Conservation (phyloP, 2,888 invertebrate genomes). For the Noctua janthina region DNA sequence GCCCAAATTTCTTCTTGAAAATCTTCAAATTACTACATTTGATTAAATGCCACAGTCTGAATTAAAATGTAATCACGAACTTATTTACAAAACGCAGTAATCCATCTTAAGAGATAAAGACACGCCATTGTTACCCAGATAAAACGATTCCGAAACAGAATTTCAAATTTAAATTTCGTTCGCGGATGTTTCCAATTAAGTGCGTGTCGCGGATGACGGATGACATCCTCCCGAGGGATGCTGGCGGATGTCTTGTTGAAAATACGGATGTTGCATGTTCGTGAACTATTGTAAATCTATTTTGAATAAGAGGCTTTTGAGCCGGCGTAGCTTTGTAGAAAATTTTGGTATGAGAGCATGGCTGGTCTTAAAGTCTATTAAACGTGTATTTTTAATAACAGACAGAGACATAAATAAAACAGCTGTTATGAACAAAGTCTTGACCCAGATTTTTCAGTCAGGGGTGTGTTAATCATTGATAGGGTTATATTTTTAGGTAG, state of each 20-base stretch:
- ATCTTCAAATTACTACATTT: no score
- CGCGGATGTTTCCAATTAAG: conserved; percentile 83
- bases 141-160: conserved; percentile 71
- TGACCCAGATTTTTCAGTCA: no score
- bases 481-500: no score
- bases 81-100: conserved; percentile 31
- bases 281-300: conserved; percentile 46
- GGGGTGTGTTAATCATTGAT: no score
- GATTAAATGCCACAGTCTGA: no score
- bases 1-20: no score
- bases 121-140: conserved; percentile 54
- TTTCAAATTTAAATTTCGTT: conserved; percentile 80
- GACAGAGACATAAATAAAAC: no score
- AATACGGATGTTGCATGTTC: conserved; percentile 46
- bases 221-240: conserved; percentile 72
- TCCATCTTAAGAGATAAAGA: conserved; percentile 41
- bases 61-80: conserved; percentile 13
- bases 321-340: no score
- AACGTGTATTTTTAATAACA: no score
- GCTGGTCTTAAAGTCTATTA: no score
- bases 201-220: conserved; percentile 82
- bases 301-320: not conserved
- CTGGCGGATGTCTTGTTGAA: conserved; percentile 51
- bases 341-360: no score
- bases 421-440: no score